These are phyloP conservation scores for Reticulitermes speratus DNA, from an alignment of 1,140 invertebrate genomes.

Conservation along the genomic window DNA sequence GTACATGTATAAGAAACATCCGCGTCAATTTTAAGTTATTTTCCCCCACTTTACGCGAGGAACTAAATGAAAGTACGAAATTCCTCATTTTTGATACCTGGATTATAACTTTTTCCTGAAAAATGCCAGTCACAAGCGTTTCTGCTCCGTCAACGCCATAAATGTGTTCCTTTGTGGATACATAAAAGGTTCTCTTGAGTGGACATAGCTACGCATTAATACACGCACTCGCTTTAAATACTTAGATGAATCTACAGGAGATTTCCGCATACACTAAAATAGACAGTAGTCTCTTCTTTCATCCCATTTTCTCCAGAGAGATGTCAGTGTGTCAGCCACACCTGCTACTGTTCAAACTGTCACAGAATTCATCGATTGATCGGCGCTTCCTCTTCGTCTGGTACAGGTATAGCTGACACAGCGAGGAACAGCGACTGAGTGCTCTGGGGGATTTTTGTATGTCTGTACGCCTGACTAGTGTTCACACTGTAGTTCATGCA, in stretches of 20 bases:
- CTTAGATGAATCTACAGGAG: neutral
- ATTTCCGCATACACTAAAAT: neutral
- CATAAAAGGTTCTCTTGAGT: too few species aligned
- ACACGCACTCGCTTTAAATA: neutral
- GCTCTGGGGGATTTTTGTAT: neutral
- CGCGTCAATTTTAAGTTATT: too few species aligned
- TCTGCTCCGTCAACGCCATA: too few species aligned
- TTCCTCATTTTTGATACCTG: too few species aligned
- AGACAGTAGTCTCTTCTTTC: neutral
- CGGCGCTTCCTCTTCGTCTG: neutral
- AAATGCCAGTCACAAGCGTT: too few species aligned
- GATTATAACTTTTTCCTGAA: too few species aligned
- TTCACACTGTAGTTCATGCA: neutral
- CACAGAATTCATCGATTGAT: neutral
- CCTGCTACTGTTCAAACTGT: constrained; percentile 10
- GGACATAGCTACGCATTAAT: neutral
- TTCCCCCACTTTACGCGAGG: too few species aligned
- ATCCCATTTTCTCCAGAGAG: neutral
- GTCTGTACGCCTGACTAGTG: neutral
- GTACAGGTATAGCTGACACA: neutral
- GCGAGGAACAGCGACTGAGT: neutral
- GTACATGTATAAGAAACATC: too few species aligned
- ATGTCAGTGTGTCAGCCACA: constrained; percentile 8
- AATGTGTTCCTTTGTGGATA: too few species aligned
- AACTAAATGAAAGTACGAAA: too few species aligned